phyloP scores from a whole-genome alignment of 2,888 invertebrate genomes.

The Strigamia transsilvanica region DNA sequence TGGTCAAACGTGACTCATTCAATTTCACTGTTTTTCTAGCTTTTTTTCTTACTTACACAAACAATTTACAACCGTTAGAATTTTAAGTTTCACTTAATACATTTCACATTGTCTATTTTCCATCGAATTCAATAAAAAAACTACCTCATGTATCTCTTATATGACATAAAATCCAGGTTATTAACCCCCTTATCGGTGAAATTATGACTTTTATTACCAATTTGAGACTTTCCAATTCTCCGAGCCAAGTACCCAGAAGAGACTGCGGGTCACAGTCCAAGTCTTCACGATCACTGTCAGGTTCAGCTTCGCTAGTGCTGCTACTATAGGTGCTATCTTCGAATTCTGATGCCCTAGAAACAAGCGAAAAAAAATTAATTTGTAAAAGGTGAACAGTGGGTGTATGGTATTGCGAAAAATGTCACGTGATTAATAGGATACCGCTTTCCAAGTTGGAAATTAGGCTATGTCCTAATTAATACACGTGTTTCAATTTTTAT shows the following conservation, averaged over 20 bases:
- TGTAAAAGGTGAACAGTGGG: not conserved
- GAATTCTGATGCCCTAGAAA: slow-evolving; percentile 54
- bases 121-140: too few relatives aligned
- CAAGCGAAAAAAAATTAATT: not conserved
- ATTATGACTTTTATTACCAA: slow-evolving; percentile 68
- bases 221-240: slow-evolving; percentile 77
- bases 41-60: too few relatives aligned
- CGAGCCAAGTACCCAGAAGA: slow-evolving; percentile 80
- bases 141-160: too few relatives aligned
- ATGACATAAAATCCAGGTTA: too few relatives aligned
- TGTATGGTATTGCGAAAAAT: not conserved
- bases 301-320: slow-evolving; percentile 62
- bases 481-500: not conserved
- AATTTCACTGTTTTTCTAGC: too few relatives aligned
- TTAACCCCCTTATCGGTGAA: not conserved
- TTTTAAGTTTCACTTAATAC: too few relatives aligned
- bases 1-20: too few relatives aligned
- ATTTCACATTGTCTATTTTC: too few relatives aligned
- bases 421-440: not conserved
- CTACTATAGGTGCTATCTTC: slow-evolving; percentile 57
- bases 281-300: slow-evolving; percentile 63
- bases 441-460: not conserved
- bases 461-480: not conserved
- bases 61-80: too few relatives aligned
- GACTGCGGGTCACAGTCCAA: slow-evolving; percentile 74